Conservation (phyloP, 2,888 invertebrate genomes). For the Amblyjoppa fuscipennis region DNA sequence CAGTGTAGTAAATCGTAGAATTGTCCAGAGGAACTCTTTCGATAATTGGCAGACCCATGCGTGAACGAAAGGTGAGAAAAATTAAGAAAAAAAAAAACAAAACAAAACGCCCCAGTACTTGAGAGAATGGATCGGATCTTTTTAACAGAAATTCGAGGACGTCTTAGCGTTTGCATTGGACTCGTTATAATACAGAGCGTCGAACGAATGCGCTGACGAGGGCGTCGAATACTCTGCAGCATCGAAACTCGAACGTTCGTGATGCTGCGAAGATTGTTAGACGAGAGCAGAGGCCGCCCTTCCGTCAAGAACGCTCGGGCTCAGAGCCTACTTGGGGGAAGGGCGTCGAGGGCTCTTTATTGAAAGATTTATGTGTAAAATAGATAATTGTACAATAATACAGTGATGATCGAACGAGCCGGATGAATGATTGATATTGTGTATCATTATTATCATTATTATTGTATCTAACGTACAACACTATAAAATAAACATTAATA, state of each 20-base stretch:
- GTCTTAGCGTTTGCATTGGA: constrained; percentile 32
- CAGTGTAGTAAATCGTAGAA: constrained; percentile 24
- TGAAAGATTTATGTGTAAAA: constrained; percentile 84
- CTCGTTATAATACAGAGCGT: constrained; percentile 29
- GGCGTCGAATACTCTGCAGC: constrained; percentile 53
- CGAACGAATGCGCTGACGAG: constrained; percentile 58
- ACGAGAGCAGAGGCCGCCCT: constrained; percentile 76
- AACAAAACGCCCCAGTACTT: constrained; percentile 18
- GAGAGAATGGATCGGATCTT: constrained; percentile 9
- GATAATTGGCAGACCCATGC: not conserved
- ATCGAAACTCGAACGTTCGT: constrained; percentile 70
- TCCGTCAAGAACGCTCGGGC: constrained; percentile 67
- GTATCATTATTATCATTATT: constrained; percentile 83
- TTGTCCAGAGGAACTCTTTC: constrained; percentile 1
- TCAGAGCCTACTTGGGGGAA: constrained; percentile 44
- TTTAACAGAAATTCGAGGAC: constrained; percentile 8
- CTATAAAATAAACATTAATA: constrained; percentile 83
- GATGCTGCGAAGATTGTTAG: constrained; percentile 81
- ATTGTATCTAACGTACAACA: constrained; percentile 83
- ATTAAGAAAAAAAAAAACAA: not conserved
- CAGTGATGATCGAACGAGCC: constrained; percentile 79
- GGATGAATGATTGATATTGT: constrained; percentile 80
- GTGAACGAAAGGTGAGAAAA: constrained; percentile 10
- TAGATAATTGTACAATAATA: constrained; percentile 82
- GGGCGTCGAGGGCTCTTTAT: constrained; percentile 70